Conservation (phyloP, 1,140 invertebrate species). For the Leguminivora glycinivorella region DNA sequence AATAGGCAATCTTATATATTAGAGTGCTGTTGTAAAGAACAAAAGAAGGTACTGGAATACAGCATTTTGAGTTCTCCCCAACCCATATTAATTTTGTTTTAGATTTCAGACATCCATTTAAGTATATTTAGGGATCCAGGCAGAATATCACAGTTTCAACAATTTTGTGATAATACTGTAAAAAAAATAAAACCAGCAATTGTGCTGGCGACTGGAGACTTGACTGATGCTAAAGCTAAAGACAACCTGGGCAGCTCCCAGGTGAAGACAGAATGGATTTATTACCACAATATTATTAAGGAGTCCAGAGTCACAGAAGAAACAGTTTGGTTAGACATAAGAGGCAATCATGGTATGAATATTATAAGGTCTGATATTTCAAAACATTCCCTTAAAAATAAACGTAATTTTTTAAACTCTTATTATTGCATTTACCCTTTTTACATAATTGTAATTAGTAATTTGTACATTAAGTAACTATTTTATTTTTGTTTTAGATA, state of each 20-base stretch:
- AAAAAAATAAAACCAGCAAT: slow-evolving; percentile 87
- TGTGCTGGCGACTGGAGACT: slow-evolving; percentile 92
- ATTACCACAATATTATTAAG: slow-evolving; percentile 87
- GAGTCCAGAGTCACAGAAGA: slow-evolving; percentile 84
- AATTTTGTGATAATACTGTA: slow-evolving; percentile 90
- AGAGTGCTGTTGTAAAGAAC: no score
- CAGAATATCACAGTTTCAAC: slow-evolving; percentile 87
- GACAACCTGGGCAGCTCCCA: slow-evolving; percentile 91
- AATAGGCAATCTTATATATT: no score
- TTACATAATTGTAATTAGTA: no score
- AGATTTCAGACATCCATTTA: slow-evolving; percentile 94
- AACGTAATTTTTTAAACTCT: slow-evolving; percentile 27
- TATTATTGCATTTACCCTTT: no score
- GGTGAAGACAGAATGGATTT: slow-evolving; percentile 90
- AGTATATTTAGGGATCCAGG: slow-evolving; percentile 89
- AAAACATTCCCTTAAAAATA: background rate
- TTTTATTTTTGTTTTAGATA: slow-evolving; percentile 84
- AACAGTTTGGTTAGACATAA: slow-evolving; percentile 93
- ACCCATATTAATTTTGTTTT: slow-evolving; percentile 49
- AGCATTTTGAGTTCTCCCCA: no score
- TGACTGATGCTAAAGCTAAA: slow-evolving; percentile 92
- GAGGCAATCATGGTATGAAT: slow-evolving; percentile 94
- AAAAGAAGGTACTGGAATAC: no score
- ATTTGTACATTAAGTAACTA: background rate
- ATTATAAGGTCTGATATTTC: slow-evolving; percentile 30